Conservation (phyloP, 2,797 vertebrate species). For the Anabas testudineus region DNA sequence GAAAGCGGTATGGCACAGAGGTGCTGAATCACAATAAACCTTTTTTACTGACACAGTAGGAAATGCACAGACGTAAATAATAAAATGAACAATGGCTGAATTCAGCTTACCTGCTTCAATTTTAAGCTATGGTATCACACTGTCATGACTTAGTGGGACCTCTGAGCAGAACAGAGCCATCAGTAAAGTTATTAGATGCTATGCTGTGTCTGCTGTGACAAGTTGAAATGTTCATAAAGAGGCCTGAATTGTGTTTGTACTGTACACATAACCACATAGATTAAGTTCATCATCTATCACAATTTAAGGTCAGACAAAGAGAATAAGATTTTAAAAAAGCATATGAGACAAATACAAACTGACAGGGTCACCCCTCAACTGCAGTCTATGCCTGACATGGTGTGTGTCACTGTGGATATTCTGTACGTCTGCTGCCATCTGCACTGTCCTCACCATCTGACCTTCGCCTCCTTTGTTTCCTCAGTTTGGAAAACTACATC, state of each 20-base stretch:
- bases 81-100: background rate
- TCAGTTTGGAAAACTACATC: slow-evolving; percentile 29
- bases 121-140: background rate
- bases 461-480: slow-evolving; percentile 65
- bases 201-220: background rate
- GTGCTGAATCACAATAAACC: background rate
- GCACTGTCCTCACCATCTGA: slow-evolving; percentile 54
- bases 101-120: slow-evolving; percentile 2
- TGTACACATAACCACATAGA: background rate
- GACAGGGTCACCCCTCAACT: slow-evolving; percentile 69
- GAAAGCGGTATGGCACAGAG: background rate
- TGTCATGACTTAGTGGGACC: background rate
- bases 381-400: slow-evolving; percentile 57
- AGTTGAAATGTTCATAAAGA: background rate
- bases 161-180: background rate
- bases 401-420: slow-evolving; percentile 41
- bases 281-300: slow-evolving; percentile 57
- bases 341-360: slow-evolving; percentile 62
- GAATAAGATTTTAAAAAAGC: slow-evolving; percentile 40
- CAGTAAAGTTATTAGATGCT: background rate
- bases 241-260: background rate
- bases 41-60: background rate
- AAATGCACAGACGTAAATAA: slow-evolving; percentile 5
- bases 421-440: slow-evolving; percentile 51
- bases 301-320: slow-evolving; percentile 64